These are phyloP conservation scores for Morpho deidamia DNA, from an alignment of 2,888 invertebrate genomes.

Conservation along the genomic window DNA sequence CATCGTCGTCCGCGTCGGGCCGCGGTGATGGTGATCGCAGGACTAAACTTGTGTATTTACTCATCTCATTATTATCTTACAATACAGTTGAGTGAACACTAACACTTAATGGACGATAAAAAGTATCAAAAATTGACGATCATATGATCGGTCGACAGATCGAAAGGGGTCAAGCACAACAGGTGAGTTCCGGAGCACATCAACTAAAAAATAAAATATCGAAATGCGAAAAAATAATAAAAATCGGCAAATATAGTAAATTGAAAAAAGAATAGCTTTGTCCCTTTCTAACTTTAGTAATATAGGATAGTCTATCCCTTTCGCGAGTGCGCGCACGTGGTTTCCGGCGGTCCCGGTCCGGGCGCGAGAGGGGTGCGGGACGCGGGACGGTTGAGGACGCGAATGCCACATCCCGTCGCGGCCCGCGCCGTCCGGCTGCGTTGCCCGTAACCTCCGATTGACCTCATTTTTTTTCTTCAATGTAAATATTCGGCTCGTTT, in stretches of 20 bases:
- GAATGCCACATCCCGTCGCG: slow-evolving; percentile 70
- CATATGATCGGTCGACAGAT: slow-evolving; percentile 70
- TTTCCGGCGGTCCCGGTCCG: slow-evolving; percentile 45
- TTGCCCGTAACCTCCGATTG: slow-evolving; percentile 76
- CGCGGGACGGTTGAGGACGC: slow-evolving; percentile 33
- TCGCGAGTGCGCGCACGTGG: slow-evolving; percentile 70
- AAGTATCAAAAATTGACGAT: slow-evolving; percentile 64
- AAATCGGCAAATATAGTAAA: slow-evolving; percentile 76
- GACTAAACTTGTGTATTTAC: background rate
- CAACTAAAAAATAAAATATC: slow-evolving; percentile 79
- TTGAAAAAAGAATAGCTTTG: slow-evolving; percentile 66
- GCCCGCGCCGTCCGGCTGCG: slow-evolving; percentile 74
- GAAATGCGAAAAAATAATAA: slow-evolving; percentile 78
- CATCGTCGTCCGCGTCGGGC: no score
- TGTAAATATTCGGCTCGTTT: slow-evolving; percentile 76
- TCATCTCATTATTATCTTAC: background rate
- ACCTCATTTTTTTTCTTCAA: slow-evolving; percentile 77
- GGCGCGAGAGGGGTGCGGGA: slow-evolving; percentile 39
- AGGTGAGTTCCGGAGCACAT: slow-evolving; percentile 74
- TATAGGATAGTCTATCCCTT: slow-evolving; percentile 39
- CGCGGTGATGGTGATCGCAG: no score
- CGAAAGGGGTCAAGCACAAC: slow-evolving; percentile 77
- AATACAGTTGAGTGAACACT: background rate
- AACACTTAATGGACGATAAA: slow-evolving; percentile 34
- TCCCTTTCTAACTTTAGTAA: slow-evolving; percentile 38